These are phyloP conservation scores for Netelia melanura DNA, from an alignment of 2,888 invertebrate genomes.

Conservation along the genomic window DNA sequence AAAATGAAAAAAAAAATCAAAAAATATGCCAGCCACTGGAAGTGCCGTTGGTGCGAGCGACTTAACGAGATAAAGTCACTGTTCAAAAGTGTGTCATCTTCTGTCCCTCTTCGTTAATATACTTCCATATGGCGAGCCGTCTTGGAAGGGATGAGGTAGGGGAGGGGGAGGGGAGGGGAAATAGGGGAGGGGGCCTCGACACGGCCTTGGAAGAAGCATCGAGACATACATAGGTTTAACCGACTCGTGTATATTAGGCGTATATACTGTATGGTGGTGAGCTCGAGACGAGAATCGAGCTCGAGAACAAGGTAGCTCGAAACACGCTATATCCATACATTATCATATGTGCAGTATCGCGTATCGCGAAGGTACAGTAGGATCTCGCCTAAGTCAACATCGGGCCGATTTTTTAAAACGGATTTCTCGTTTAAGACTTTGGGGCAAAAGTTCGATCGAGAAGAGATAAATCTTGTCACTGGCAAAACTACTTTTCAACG, in stretches of 20 bases:
- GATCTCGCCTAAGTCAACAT: neutral
- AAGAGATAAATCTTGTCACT: too few species aligned
- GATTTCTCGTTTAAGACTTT: too few species aligned
- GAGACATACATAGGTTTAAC: conserved; percentile 60
- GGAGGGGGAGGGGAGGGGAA: too few species aligned
- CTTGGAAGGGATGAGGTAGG: neutral
- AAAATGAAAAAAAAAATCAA: conserved; percentile 7
- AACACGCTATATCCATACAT: conserved; percentile 25
- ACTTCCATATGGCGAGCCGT: conserved; percentile 41
- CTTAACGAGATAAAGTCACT: conserved; percentile 53
- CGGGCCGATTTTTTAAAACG: too few species aligned
- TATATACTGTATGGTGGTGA: conserved; percentile 9
- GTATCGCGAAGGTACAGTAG: neutral
- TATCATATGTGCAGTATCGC: neutral
- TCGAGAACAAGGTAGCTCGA: conserved; percentile 9
- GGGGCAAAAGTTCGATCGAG: too few species aligned
- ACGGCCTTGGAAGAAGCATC: conserved; percentile 64
- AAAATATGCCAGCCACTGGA: conserved; percentile 42
- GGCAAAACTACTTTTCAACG: too few species aligned
- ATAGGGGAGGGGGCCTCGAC: conserved; percentile 43
- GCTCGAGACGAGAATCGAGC: conserved; percentile 44
- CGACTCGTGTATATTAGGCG: conserved; percentile 8
- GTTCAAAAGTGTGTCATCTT: conserved; percentile 64
- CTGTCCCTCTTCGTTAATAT: conserved; percentile 59
- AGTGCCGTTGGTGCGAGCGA: conserved; percentile 60